These are phyloP conservation scores for Apodemia duryi DNA, from an alignment of 2,888 invertebrate genomes.

Conservation along the genomic window DNA sequence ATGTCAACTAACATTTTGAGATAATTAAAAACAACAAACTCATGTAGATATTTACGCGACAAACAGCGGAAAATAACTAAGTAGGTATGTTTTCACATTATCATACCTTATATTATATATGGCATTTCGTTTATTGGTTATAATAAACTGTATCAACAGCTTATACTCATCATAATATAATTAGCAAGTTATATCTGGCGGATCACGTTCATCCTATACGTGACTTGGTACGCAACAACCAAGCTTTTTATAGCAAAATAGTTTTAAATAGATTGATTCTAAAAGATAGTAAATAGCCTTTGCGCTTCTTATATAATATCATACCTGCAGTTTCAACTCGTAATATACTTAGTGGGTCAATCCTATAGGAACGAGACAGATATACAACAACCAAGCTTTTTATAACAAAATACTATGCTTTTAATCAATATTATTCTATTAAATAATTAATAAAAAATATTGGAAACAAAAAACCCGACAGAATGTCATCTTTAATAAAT, in stretches of 20 bases:
- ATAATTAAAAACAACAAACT: background rate
- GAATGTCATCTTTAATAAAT: no score
- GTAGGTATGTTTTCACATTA: background rate
- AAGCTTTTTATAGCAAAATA: background rate
- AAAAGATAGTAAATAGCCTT: background rate
- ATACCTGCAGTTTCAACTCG: no score
- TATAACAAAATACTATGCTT: no score
- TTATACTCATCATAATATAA: background rate
- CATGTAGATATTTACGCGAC: background rate
- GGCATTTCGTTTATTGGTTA: background rate
- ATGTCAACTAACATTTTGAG: background rate
- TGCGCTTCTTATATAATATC: background rate
- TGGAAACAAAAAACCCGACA: no score
- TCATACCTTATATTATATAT: background rate
- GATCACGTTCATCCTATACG: background rate
- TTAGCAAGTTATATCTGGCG: background rate
- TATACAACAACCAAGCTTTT: no score
- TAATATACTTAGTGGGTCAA: no score
- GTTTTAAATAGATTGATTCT: background rate
- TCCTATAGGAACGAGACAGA: no score
- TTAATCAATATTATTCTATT: no score
- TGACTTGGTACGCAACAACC: background rate
- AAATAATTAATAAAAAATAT: no score
- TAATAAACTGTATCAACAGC: background rate
- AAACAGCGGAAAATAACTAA: conserved; percentile 1